Evolutionary conservation across 2,797 vertebrate species (phyloP).

Genomic region (Ispidina lecontei): DNA sequence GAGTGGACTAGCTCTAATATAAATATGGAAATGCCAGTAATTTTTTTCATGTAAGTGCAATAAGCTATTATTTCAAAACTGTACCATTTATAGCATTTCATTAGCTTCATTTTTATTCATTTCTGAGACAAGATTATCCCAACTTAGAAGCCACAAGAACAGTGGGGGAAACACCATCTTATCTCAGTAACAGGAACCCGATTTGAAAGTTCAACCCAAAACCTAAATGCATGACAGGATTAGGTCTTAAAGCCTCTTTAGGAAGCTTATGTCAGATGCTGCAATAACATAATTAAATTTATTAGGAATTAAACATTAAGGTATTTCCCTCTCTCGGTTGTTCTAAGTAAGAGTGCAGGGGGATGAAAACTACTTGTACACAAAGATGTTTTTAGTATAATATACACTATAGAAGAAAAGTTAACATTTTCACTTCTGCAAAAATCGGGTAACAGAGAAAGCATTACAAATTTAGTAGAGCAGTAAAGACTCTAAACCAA

Average conservation of each 20-base stretch:
- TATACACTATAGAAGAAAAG: neutral
- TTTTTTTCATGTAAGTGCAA: constrained; percentile 10
- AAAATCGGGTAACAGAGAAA: neutral
- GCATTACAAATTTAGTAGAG: neutral
- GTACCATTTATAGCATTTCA: constrained; percentile 7
- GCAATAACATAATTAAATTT: neutral
- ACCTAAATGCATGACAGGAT: neutral
- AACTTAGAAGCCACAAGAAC: neutral
- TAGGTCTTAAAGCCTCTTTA: neutral
- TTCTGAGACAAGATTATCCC: constrained; percentile 1
- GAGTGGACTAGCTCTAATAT: constrained; percentile 54
- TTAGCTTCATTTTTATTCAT: constrained; percentile 15
- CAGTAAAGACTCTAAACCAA: neutral
- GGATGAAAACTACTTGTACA: neutral
- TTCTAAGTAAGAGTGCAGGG: neutral
- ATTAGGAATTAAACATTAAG: neutral
- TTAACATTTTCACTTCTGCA: neutral
- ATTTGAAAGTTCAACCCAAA: neutral
- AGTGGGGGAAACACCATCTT: neutral
- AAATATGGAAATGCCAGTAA: constrained; percentile 51
- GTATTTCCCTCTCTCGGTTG: neutral
- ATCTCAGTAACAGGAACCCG: neutral
- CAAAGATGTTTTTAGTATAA: accelerated
- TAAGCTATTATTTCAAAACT: constrained; percentile 38
- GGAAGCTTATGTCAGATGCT: neutral